Base-by-base conservation (phyloP, 2,888 invertebrate genomes). In the Ectropis crepuscularia region DNA sequence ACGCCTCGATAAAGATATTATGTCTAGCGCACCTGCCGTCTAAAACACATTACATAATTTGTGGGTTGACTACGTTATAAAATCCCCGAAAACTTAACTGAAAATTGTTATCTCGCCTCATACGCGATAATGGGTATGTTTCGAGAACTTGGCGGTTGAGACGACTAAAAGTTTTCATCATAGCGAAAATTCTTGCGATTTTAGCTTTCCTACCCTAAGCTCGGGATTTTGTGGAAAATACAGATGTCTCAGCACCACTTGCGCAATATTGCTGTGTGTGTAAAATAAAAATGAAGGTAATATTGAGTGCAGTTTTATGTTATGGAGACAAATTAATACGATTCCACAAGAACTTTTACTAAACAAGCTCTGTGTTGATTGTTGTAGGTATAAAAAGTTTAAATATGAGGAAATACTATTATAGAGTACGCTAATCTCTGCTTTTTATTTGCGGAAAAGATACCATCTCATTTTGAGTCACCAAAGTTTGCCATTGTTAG, bases 161-260 rank as follows among this genome's bases (percentile, higher is more conserved):
- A 42, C 43, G 47, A 5, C 41, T 60, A 51, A 48, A 62, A 58
- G 50, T 59, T 65, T 58, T 54, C 43, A 51, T 41, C 55, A 12
- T 5, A 57, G 39, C 28, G 46, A 50, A 50, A 8, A 11, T 61
- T 39, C 57, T 49, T 46, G 54, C n/a, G 39, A 28, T 54, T 54
- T 58, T 65, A 53, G n/a, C 46, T 55, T 65, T 60, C 60, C 55
- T 48, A 36, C 60, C 60, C 39, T 36, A 54, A 50, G 47, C 36
- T 62, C 55, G 43, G 38, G 54, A 48, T 53, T 59, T 58, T 47
- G 50, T 43, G 28, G 51, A 51, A 50, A 59, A 59, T 53, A 51
- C 47, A 51, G 50, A 45, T 46, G 37, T 53, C 48, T 53, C 10
- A 49, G 55, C 46, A 46, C 54, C 12, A 38, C 46, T 49, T 41